Evolutionary conservation across 2,888 invertebrate genomes (phyloP).

Genomic region (Sipha maydis): DNA sequence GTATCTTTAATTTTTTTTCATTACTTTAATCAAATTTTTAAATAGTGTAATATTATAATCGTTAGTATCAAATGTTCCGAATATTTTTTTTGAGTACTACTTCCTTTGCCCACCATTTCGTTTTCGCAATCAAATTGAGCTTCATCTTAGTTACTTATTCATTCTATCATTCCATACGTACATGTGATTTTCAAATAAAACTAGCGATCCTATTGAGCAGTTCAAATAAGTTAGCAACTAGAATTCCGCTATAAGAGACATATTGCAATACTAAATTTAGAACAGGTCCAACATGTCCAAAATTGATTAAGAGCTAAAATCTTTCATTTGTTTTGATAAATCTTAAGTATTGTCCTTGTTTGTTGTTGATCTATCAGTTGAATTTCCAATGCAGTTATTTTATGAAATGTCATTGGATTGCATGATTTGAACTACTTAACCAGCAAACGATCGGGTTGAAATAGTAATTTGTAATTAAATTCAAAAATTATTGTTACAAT

Average conservation of each 20-base stretch:
- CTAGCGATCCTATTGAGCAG: slow-evolving; percentile 29
- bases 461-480: too few species aligned
- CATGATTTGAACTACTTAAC: slow-evolving; percentile 36
- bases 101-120: slow-evolving; percentile 14
- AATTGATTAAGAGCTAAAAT: slow-evolving; percentile 58
- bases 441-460: slow-evolving; percentile 46
- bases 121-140: neutral
- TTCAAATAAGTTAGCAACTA: slow-evolving; percentile 50
- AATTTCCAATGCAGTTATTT: slow-evolving; percentile 63
- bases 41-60: neutral
- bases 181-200: slow-evolving; percentile 50
- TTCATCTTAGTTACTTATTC: neutral
- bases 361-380: slow-evolving; percentile 64
- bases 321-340: slow-evolving; percentile 58
- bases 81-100: slow-evolving; percentile 18
- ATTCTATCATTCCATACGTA: slow-evolving; percentile 30
- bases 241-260: slow-evolving; percentile 45
- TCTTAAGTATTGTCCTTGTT: slow-evolving; percentile 63
- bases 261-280: slow-evolving; percentile 63
- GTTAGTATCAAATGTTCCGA: neutral
- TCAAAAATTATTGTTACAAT: too few species aligned
- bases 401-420: slow-evolving; percentile 45
- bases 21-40: neutral
- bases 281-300: slow-evolving; percentile 64
- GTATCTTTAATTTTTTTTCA: too few species aligned